Base-by-base conservation (phyloP, 1,140 invertebrate genomes). In the Tetramorium simillimum region DNA sequence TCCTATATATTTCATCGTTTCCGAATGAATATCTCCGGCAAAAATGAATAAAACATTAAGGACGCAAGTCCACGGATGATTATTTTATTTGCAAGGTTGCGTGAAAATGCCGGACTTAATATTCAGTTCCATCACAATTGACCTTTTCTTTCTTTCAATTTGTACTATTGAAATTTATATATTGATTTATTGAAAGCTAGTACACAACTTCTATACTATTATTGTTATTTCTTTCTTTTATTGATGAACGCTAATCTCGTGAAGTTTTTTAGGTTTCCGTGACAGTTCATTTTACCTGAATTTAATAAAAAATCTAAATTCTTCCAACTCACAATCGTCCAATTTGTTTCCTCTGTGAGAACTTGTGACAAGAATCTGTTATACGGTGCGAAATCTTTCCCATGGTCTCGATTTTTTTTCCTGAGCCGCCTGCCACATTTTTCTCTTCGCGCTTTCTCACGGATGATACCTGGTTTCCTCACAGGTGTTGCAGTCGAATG, bases 41-140 rank as follows among this genome's bases (percentile, higher is more conserved):
- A 33, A 33, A 78, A 43, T 21, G 9, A 21, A 58, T 58, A 60
- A 28, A 77, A 62, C 16, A 3, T 46, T 0, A 18, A 28, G 4
- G 33, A 4, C 33, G 49, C 65, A 21, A 49, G 3, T 9, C 1
- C 24, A 2, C 14, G 28, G 1, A 5, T 3, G 10, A 46, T 63
- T n/a, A 46, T 4, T 46, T 62, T 60, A 37, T 76, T 58, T 18
- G 16, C 37, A 16, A 60, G 21, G 2, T 14, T 60, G 33, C 51
- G 16, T 40, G 2, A 33, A 46, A 33, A 37, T 62, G 18, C 16
- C 43, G 21, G 12, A 16, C 18, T 63, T 24, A n/a, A 2, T n/a
- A 37, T 33, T 65, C 24, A 43, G 6, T 65, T 60, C 65, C 51
- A 63, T 49, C 40, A 77, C 40, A 78, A 49, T 80, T 24, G 24